Evolutionary conservation across 2,113 vertebrate species (phyloP).

Genomic region (Corythaixoides concolor): DNA sequence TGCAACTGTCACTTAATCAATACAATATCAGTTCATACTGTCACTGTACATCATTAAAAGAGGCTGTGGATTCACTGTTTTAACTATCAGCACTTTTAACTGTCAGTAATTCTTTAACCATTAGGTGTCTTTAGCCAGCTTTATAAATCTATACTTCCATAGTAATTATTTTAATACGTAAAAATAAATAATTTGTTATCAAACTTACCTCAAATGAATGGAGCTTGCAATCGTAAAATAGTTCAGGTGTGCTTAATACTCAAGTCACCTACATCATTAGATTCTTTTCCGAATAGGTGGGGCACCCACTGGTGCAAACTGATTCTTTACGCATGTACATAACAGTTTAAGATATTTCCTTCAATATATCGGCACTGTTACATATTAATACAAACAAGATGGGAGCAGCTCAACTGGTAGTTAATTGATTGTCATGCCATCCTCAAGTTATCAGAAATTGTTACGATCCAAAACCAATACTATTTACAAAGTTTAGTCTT

Average conservation of each 20-base stretch:
- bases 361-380: not conserved
- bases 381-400: not conserved
- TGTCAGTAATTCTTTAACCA: not conserved
- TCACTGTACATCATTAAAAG: not conserved
- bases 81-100: not conserved
- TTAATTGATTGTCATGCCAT: conserved; percentile 9
- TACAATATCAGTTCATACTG: not conserved
- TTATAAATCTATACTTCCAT: not conserved
- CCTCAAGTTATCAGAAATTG: not conserved
- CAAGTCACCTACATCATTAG: not conserved
- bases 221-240: not conserved
- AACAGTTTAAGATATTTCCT: not conserved
- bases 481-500: not conserved
- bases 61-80: not conserved
- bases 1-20: not conserved
- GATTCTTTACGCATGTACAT: not conserved
- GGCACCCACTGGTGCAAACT: not conserved
- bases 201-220: conserved; percentile 32
- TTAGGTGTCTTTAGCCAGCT: not conserved
- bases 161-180: not conserved
- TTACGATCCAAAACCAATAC: not conserved
- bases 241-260: not conserved
- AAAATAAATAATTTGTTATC: conserved; percentile 45
- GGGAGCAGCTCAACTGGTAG: not conserved
- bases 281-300: not conserved